A percentile compares a stretch with the other conserved stretches of the same genome.
phyloP scores from a whole-genome alignment of 2,113 vertebrate genomes.

The Probosciger aterrimus region DNA sequence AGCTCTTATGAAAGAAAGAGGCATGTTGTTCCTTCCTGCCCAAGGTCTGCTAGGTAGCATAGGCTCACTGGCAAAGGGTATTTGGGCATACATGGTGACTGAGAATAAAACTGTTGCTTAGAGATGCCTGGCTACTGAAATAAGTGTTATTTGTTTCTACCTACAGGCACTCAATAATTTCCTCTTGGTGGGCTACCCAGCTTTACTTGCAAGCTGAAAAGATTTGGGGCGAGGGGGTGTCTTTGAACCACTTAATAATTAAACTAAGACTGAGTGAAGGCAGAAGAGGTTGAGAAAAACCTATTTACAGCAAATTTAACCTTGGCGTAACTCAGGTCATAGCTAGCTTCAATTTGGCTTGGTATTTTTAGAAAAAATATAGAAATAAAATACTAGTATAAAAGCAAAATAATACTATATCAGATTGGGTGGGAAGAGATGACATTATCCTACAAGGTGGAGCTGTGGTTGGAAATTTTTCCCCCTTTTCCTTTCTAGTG shows the following conservation, averaged over 20 bases:
- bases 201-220: background rate
- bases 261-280: background rate
- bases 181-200: background rate
- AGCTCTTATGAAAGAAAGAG: background rate
- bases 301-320: background rate
- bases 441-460: background rate
- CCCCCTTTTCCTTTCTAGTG: background rate
- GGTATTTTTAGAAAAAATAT: background rate
- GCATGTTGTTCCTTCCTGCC: background rate
- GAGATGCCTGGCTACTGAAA: background rate
- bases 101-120: slow-evolving; percentile 13
- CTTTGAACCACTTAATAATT: background rate
- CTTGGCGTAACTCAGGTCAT: background rate
- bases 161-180: background rate
- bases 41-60: background rate
- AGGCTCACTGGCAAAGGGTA: background rate
- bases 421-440: background rate
- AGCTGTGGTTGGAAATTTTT: background rate
- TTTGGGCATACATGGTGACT: background rate
- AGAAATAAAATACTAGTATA: background rate
- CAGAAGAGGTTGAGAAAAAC: background rate
- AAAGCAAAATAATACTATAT: background rate
- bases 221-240: background rate
- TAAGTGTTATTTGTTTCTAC: background rate
- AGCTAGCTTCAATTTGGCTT: background rate